Evolutionary conservation across 2,113 vertebrate species (phyloP).

Genomic region (Mustela nigripes): DNA sequence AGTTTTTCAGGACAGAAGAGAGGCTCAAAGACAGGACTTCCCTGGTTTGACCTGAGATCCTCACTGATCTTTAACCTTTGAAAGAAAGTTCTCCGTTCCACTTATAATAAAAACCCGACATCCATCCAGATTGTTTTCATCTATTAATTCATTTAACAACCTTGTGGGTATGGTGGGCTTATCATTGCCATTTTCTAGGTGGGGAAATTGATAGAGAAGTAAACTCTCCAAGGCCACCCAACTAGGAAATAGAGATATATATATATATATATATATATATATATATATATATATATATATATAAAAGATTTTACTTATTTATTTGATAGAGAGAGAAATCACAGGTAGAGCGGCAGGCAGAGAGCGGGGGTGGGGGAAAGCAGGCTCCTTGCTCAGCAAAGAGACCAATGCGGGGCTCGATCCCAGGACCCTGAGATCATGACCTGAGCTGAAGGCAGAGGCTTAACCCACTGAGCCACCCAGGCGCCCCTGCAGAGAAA

Average conservation of each 20-base stretch:
- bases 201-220: not conserved
- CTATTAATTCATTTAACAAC: not conserved
- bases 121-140: not conserved
- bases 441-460: too few relatives aligned
- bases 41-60: not conserved
- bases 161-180: not conserved
- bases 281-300: too few relatives aligned
- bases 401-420: too few relatives aligned
- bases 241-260: not conserved
- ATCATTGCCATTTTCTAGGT: not conserved
- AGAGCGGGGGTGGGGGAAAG: too few relatives aligned
- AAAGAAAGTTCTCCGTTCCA: not conserved
- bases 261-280: too few relatives aligned
- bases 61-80: not conserved
- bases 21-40: not conserved
- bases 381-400: too few relatives aligned
- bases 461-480: too few relatives aligned
- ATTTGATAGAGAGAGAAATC: too few relatives aligned
- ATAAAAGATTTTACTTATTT: too few relatives aligned
- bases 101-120: not conserved
- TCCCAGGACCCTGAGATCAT: too few relatives aligned
- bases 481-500: not conserved
- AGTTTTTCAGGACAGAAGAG: not conserved
- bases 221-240: not conserved
- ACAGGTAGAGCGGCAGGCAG: too few relatives aligned